Base-by-base conservation (phyloP, 2,888 invertebrate species). In the Rhamnusium bicolor region DNA sequence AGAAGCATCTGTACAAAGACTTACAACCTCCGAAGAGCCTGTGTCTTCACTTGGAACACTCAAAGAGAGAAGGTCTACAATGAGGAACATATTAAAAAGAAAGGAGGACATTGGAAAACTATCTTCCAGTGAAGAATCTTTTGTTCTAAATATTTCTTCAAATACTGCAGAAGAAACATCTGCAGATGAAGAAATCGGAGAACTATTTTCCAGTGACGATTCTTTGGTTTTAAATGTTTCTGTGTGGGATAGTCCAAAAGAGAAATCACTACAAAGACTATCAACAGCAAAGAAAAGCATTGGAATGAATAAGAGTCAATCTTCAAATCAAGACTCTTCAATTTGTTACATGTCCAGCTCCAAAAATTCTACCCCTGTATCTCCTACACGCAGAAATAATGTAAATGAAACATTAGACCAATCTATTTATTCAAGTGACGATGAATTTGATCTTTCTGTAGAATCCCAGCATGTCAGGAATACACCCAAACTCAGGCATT, bases 121-220 rank as follows among this genome's bases (percentile, higher is more conserved):
- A 12, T 32, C 32, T 1, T 58, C 61, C 2, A 47, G 46, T 47
- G 61, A 62, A 19, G 47, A 62, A 16, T 62, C 61, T 46, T 21
- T 61, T 10, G 10, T 46, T 16, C 21, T 61, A 29, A 19, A 19
- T n/a, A 8, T 61, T 12, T 61, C 61, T 19, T 2, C 18, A 12
- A 4, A 27, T 54, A 21, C 12, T 19, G n/a, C 54, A 51, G 12
- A n/a, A 40, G 40, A 40, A n/a, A n/a, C n/a, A n/a, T n/a, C n/a
- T n/a, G n/a, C n/a, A 29, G 19, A 27, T 27, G 56, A 56, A 8
- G 29, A 32, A 32, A 10, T 32, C 1, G 32, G 0, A 0, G 32
- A 32, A 8, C 10, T 32, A 12, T 10, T 12, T 32, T 32, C 32
- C 10, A 10, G 32, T 5, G 32, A 32, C 0, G 10, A 32, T 32